Evolutionary conservation across 2,113 vertebrate species (phyloP).

Genomic region (Solea senegalensis): DNA sequence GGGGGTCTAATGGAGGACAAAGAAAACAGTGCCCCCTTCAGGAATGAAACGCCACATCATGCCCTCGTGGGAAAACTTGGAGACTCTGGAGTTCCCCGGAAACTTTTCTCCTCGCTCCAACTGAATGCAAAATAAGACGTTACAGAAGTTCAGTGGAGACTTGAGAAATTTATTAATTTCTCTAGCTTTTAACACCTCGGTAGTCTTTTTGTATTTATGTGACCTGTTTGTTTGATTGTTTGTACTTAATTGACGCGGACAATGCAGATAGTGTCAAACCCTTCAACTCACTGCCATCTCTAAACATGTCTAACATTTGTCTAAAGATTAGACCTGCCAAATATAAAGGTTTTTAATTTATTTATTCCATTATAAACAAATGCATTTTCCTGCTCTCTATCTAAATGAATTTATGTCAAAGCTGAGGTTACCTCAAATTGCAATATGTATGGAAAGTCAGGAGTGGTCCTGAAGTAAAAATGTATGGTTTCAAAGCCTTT

Average conservation of each 20-base stretch:
- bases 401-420: background rate
- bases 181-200: too few relatives aligned
- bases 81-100: conserved; percentile 65
- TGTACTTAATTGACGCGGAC: background rate
- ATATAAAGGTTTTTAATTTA: background rate
- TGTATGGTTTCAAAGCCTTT: background rate
- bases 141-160: background rate
- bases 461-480: background rate
- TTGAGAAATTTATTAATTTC: too few relatives aligned
- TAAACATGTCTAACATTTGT: background rate
- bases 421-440: background rate
- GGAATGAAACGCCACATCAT: conserved; percentile 64
- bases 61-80: conserved; percentile 34
- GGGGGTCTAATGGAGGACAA: conserved; percentile 77
- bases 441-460: background rate
- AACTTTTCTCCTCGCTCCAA: conserved; percentile 81
- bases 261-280: background rate
- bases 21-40: conserved; percentile 80
- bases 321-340: background rate
- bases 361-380: background rate
- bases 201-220: too few relatives aligned
- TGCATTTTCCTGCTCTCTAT: background rate
- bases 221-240: background rate
- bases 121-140: conserved; percentile 31
- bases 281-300: too few relatives aligned